Evolutionary conservation across 2,113 vertebrate genomes (phyloP).

Genomic region (Leucopsar rothschildi): DNA sequence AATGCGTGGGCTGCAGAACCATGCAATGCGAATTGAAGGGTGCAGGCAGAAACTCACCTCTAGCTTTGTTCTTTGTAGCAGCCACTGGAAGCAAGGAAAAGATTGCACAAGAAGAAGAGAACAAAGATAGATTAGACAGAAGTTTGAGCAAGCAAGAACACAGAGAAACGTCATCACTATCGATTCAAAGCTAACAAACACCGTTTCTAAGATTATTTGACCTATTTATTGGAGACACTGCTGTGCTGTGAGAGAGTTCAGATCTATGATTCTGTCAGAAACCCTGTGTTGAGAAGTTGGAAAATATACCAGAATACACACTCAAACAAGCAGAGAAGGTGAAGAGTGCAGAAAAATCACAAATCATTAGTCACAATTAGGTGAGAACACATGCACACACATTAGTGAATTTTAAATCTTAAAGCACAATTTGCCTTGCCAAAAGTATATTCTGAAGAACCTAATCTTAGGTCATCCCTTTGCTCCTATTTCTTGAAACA

Average conservation of each 20-base stretch:
- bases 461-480: background rate
- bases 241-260: background rate
- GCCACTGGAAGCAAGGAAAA: slow-evolving; percentile 78
- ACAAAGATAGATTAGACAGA: slow-evolving; percentile 73
- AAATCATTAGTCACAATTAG: background rate
- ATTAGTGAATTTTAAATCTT: background rate
- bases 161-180: slow-evolving; percentile 46
- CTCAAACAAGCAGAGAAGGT: background rate
- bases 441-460: background rate
- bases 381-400: background rate
- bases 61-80: slow-evolving; percentile 79
- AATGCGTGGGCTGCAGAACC: slow-evolving; percentile 13
- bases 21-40: slow-evolving; percentile 54
- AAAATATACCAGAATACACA: slow-evolving; percentile 6
- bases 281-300: background rate
- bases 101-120: slow-evolving; percentile 80
- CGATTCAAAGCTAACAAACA: slow-evolving; percentile 5
- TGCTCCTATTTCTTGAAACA: background rate
- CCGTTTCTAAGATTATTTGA: slow-evolving; percentile 6
- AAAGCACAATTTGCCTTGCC: background rate
- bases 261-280: slow-evolving; percentile 23
- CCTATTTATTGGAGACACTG: slow-evolving; percentile 4
- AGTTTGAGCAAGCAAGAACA: slow-evolving; percentile 38
- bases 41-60: slow-evolving; percentile 74
- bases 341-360: background rate